phyloP scores from a whole-genome alignment of 2,888 invertebrate species.

The Mythimna loreyi region DNA sequence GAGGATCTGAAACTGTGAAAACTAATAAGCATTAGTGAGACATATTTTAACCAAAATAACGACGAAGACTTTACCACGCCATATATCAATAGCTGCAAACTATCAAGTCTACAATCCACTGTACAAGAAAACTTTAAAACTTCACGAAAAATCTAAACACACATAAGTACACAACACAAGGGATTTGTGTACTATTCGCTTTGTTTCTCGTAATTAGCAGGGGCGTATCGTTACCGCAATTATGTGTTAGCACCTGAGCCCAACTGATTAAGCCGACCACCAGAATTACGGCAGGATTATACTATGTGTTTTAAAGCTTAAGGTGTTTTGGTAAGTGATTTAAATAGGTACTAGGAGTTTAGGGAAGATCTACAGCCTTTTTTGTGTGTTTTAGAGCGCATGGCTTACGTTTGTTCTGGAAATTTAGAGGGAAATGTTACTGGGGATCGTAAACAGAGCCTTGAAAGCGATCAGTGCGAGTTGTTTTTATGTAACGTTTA shows the following conservation, averaged over 20 bases:
- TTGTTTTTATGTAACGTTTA: no score
- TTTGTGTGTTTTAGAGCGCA: constrained; percentile 1
- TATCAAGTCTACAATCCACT: no score
- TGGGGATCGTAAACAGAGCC: background rate
- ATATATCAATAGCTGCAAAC: no score
- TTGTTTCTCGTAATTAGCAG: constrained; percentile 59
- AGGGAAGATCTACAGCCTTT: constrained; percentile 13
- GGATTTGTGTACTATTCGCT: constrained; percentile 22
- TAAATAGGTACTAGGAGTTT: constrained; percentile 51
- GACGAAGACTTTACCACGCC: no score
- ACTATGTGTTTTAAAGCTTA: constrained; percentile 48
- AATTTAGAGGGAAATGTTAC: background rate
- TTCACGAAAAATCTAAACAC: constrained; percentile 33
- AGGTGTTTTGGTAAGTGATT: constrained; percentile 47
- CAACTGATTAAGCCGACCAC: constrained; percentile 51
- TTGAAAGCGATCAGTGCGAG: background rate
- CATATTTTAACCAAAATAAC: no score
- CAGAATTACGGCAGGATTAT: constrained; percentile 45
- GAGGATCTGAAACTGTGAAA: no score
- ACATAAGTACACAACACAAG: constrained; percentile 31
- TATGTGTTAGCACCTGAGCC: constrained; percentile 61
- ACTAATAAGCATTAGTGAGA: no score
- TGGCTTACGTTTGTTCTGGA: background rate
- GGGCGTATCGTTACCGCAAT: constrained; percentile 51
- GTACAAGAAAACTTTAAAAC: background rate